Evolutionary conservation across 92 coral and sea anemone genomes (phyloP).

Genomic region (Nematostella vectensis): DNA sequence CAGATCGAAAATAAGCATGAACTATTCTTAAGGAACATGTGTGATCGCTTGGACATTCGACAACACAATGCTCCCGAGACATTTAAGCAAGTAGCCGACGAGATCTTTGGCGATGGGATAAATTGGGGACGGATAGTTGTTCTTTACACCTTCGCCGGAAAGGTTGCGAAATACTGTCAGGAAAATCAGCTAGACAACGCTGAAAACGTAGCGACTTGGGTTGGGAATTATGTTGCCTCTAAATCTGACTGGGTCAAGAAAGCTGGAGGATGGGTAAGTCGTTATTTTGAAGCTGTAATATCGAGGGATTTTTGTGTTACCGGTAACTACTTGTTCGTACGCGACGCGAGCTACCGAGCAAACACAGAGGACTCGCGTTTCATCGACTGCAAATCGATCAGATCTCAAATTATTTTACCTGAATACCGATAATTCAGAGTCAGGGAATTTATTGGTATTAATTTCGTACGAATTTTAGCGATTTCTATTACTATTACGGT

Average conservation of each 20-base stretch:
- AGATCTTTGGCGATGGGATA: conserved; percentile 57
- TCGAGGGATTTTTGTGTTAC: conserved; percentile 2
- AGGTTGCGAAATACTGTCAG: conserved; percentile 60
- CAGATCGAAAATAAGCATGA: conserved; percentile 77
- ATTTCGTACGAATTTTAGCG: too few species aligned
- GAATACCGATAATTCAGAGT: too few species aligned
- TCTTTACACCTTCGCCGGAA: conserved; percentile 69
- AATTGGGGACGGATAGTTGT: conserved; percentile 96
- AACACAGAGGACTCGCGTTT: background rate
- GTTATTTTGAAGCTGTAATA: background rate
- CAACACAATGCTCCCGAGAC: conserved; percentile 33
- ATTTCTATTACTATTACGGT: background rate
- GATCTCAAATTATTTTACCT: too few species aligned
- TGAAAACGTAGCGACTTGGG: conserved; percentile 51
- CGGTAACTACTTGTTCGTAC: background rate
- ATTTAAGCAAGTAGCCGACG: conserved; percentile 62
- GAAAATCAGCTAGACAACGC: conserved; percentile 36
- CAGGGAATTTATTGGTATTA: too few species aligned
- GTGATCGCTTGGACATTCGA: conserved; percentile 47
- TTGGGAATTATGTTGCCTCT: conserved; percentile 56
- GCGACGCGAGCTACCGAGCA: conserved; percentile 2
- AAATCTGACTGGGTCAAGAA: conserved; percentile 67
- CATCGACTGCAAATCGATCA: too few species aligned
- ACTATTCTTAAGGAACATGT: conserved; percentile 68
- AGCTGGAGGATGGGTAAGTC: conserved; percentile 96